phyloP scores from a whole-genome alignment of 2,888 invertebrate genomes.

The Ommatoiulus sabulosus region DNA sequence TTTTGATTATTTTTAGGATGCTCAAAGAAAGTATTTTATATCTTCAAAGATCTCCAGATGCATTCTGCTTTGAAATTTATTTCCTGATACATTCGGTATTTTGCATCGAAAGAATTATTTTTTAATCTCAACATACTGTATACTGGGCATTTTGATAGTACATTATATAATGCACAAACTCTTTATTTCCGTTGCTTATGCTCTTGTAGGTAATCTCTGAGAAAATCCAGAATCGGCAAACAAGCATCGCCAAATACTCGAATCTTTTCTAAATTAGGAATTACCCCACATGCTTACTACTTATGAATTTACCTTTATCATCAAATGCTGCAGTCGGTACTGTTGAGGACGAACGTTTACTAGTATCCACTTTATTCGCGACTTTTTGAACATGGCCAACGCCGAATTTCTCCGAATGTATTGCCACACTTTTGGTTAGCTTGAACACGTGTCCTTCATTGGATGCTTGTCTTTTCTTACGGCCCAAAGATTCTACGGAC shows the following conservation, averaged over 20 bases:
- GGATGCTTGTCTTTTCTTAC: constrained; percentile 55
- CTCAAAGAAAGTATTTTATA: background rate
- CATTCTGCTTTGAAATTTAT: too few relatives aligned
- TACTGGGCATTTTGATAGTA: background rate
- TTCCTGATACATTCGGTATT: too few relatives aligned
- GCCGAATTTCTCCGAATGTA: constrained; percentile 59
- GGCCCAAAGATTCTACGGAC: constrained; percentile 62
- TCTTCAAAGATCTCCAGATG: too few relatives aligned
- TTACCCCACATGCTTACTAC: background rate
- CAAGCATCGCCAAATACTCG: background rate
- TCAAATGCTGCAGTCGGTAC: constrained; percentile 38
- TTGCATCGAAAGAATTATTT: too few relatives aligned
- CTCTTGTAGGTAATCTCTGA: too few relatives aligned
- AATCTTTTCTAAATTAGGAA: too few relatives aligned
- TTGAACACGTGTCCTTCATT: constrained; percentile 50
- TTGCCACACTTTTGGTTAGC: constrained; percentile 60
- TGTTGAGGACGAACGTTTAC: constrained; percentile 49
- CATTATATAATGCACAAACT: too few relatives aligned
- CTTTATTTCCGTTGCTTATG: too few relatives aligned
- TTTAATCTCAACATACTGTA: too few relatives aligned
- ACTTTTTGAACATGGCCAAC: constrained; percentile 35
- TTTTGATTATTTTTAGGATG: background rate
- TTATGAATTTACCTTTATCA: background rate
- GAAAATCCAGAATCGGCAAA: background rate
- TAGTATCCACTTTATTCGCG: constrained; percentile 56